Base-by-base conservation (phyloP, 1,140 invertebrate species). In the Drosophila ironensis region DNA sequence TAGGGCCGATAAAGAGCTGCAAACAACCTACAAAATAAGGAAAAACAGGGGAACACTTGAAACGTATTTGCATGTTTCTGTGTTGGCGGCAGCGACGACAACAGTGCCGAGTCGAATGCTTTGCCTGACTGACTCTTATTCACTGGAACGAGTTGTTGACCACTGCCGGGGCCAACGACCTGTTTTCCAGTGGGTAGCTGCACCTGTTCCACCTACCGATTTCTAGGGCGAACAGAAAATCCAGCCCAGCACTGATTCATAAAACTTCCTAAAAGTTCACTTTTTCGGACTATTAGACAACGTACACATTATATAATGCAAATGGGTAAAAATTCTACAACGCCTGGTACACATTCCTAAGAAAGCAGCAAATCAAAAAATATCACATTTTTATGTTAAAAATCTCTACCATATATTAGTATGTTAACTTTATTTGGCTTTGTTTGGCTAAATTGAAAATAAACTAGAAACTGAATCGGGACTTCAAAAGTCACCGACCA, bases 101-200 rank as follows among this genome's bases (percentile, higher is more conserved):
- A 1, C 33, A 12, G 14, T 30, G n/a, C 12, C 12, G 30, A 35
- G 11, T 6, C 30, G 30, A 12, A 9, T 28, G 35, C 52, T 61
- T 37, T 47, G 4, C 24, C 22, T 7, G 30, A 19, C 20, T 40
- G 48, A 51, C 35, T 40, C 19, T 17, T 22, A n/a, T 5, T 16
- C 33, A 22, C 46, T 50, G 33, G 46, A 24, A 14, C 48, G 48
- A 68, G 52, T 60, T 66, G 48, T 53, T 74, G 47, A 69, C 66
- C 33, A 37, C 59, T 76, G 73, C 53, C 48, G 51, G 12, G 74
- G 74, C 73, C 74, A 78, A 47, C 63, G 74, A 77, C 77, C 74
- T 44, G 44, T 41, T 42, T 24, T 38, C 51, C 48, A 72, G 28
- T 56, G 33, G 47, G 5, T 5, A 47, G 17, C 51, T 27, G 37